Evolutionary conservation across 1,140 invertebrate species (phyloP).

Genomic region (Camponotus floridanus): DNA sequence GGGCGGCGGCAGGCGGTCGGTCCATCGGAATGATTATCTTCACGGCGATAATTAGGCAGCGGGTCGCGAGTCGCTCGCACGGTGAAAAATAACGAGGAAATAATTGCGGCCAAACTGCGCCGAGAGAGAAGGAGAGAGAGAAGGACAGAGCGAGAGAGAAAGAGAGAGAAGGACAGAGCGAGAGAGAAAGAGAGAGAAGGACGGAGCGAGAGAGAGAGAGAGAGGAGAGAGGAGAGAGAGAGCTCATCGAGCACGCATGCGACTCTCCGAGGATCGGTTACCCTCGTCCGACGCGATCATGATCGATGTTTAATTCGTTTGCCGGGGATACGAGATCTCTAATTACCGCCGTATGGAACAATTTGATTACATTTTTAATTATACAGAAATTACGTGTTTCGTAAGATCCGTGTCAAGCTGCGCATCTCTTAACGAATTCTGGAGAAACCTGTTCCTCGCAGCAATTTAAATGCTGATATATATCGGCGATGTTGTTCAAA

Average conservation of each 20-base stretch:
- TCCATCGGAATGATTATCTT: slow-evolving; percentile 82
- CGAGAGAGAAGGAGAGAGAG: too few relatives aligned
- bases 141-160: neutral
- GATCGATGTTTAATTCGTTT: slow-evolving; percentile 61
- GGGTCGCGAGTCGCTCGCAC: slow-evolving; percentile 78
- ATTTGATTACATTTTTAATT: slow-evolving; percentile 58
- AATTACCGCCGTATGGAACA: slow-evolving; percentile 43
- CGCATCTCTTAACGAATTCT: neutral
- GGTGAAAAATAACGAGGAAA: slow-evolving; percentile 85
- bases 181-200: neutral
- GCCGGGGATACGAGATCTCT: slow-evolving; percentile 35
- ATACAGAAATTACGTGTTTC: slow-evolving; percentile 26
- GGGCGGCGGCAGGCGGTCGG: neutral
- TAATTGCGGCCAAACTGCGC: slow-evolving; percentile 79
- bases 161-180: neutral
- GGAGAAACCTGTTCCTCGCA: neutral
- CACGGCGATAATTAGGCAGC: slow-evolving; percentile 85
- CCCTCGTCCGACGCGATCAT: slow-evolving; percentile 31
- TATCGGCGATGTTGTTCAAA: neutral
- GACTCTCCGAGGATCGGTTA: slow-evolving; percentile 12
- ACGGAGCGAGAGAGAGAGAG: too few relatives aligned
- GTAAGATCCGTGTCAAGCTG: slow-evolving; percentile 18
- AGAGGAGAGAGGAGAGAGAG: neutral
- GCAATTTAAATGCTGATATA: neutral
- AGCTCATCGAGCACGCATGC: slow-evolving; percentile 12